Percentiles rank a stretch among this genome's conserved stretches.
Conservation (phyloP, 2,797 vertebrate species). For the Sebastes matsubarae region DNA sequence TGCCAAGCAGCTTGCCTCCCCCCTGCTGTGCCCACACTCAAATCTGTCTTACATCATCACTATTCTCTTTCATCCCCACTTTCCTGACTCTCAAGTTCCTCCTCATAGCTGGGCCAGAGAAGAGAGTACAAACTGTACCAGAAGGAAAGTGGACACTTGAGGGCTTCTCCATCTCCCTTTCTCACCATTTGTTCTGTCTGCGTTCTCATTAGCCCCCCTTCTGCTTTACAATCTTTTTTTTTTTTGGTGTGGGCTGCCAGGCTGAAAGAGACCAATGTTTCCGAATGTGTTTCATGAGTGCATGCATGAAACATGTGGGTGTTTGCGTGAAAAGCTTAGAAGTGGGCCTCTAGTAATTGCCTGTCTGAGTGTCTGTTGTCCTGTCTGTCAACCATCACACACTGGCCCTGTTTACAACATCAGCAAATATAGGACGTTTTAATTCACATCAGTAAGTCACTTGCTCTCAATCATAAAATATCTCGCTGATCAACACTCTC, state of each 20-base stretch:
- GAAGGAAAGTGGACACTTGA: conserved; percentile 31
- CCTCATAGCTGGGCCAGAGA: conserved; percentile 1
- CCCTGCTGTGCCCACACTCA: conserved; percentile 28
- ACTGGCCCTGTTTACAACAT: conserved; percentile 21
- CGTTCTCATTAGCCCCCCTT: conserved; percentile 13
- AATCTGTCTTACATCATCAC: conserved; percentile 43
- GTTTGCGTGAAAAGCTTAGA: conserved; percentile 33
- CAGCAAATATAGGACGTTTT: conserved; percentile 20
- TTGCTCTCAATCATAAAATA: conserved; percentile 16
- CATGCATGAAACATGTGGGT: conserved; percentile 34
- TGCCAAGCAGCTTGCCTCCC: conserved; percentile 10
- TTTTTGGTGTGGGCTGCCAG: conserved; percentile 21
- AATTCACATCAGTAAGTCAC: conserved; percentile 1
- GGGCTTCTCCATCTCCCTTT: conserved; percentile 17
- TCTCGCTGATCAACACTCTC: conserved; percentile 50
- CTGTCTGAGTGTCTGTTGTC: conserved; percentile 54
- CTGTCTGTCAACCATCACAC: conserved; percentile 52
- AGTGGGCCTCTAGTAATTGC: conserved; percentile 55
- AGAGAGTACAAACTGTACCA: conserved; percentile 44
- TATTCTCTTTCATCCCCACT: conserved; percentile 22
- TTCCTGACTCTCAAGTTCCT: conserved; percentile 20
- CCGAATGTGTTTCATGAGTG: conserved; percentile 27
- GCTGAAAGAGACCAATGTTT: conserved; percentile 46
- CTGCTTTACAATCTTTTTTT: background rate
- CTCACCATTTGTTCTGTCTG: conserved; percentile 14